Base-by-base conservation (phyloP, 2,113 vertebrate genomes). In the Fulica atra region DNA sequence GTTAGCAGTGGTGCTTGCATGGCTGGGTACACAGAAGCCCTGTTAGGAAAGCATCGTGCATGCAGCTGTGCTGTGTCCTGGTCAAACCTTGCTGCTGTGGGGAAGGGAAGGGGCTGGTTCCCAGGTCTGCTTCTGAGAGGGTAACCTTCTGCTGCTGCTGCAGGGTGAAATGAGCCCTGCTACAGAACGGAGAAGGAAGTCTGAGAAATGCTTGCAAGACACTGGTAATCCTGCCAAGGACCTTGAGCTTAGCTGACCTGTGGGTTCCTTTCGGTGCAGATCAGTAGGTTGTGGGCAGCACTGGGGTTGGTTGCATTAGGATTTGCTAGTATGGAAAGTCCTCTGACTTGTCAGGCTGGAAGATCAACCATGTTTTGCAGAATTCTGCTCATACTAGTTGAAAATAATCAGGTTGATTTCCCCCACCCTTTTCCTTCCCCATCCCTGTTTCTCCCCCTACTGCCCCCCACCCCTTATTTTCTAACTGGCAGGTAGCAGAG, bases 391-490 rank as follows among this genome's bases (percentile, higher is more conserved):
- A 7, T 69, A 19, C 13, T n/a, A n/a, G 28, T 15, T 90, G 59
- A 59, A 90, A 83, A 81, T 38, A 77, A 71, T 23, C 7, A 83
- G 35, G 56, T 6, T 13, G 4, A 7, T 29, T 28, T 11, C 48
- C 48, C 3, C 24, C 48, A 23, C 20, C 21, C 48, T 23, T 48
- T 48, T 48, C 48, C 42, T 29, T 44, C 35, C 18, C 28, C 26
- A 5, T 12, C 12, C 10, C 17, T 5, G 20, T 7, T n/a, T 5
- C 2, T 3, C 7, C 33, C 10, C 3, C 24, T 74, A 2, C 13
- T 78, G 57, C 24, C 5, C 9, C 31, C 9, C 5, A 9, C 17
- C 44, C 44, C 42, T 42, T 15, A 31, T 73, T 66, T 73, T 56
- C 7, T 81, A 71, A 40, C 46, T 81, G 65, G 4, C 35, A 70